Conservation (phyloP, 2,888 invertebrate species). For the Myathropa florea region DNA sequence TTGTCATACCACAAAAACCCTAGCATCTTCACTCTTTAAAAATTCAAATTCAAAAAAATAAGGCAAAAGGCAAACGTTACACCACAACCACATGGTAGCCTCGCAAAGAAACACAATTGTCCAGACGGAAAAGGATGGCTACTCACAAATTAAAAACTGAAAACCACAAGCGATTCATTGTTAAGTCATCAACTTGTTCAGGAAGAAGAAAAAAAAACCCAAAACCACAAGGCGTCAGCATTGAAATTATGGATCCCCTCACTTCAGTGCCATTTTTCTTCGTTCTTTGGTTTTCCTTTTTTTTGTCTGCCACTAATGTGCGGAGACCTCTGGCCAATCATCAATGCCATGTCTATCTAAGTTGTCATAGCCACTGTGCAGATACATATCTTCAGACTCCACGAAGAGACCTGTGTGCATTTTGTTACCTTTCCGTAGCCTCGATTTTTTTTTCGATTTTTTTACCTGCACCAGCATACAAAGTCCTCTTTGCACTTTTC, state of each 20-base stretch:
- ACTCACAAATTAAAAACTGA: neutral
- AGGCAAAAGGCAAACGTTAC: neutral
- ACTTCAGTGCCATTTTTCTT: neutral
- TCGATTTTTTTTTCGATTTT: neutral
- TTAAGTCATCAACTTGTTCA: conserved; percentile 56
- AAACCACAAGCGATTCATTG: conserved; percentile 65
- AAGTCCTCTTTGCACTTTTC: neutral
- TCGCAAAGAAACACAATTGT: neutral
- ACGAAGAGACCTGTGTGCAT: too few relatives aligned
- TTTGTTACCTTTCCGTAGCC: too few relatives aligned
- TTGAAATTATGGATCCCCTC: conserved; percentile 56
- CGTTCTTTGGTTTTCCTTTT: neutral
- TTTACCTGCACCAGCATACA: neutral
- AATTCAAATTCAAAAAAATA: neutral
- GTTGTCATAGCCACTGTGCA: neutral
- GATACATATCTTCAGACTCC: neutral
- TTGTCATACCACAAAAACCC: neutral
- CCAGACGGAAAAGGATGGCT: neutral
- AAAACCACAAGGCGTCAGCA: conserved; percentile 61
- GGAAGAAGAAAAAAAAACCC: conserved; percentile 2
- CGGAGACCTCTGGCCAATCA: neutral
- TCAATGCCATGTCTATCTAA: neutral
- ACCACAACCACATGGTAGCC: neutral
- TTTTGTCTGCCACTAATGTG: neutral
- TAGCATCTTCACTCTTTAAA: neutral